Base-by-base conservation (phyloP, 2,797 vertebrate genomes). In the Tiaroga cobitis region DNA sequence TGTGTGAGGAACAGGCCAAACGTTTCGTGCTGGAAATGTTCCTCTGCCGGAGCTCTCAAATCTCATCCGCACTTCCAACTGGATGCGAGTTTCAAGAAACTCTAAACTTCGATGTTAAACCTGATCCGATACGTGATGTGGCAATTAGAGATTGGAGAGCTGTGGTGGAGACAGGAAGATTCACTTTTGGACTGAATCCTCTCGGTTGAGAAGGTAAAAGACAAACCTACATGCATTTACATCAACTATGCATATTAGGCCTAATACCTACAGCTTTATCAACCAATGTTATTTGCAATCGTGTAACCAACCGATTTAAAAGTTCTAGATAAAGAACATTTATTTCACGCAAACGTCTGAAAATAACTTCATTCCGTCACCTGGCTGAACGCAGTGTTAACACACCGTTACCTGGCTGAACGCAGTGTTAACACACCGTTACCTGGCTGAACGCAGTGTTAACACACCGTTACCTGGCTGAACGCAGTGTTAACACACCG, bases 321-420 rank as follows among this genome's bases (percentile, higher is more conserved):
- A 15, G 2, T 81, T 21, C 3, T 7, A 73, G 51, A 73, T 21
- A 11, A 75, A 41, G n/a, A 73, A 24, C 0, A 34, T 24, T 59
- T 21, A 43, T 43, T 43, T 34, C 26, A 82, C 39, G 3, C 18
- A 54, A 54, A 75, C 5, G 19, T 21, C 72, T 26, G n/a, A 29
- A 51, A 74, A 43, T 24, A 16, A 24, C 37, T n/a, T 24, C 0
- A 19, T 19, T 24, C 98, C 7, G 37, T 39, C 8, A 37, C 37
- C 37, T 37, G 37, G 37, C 37, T 37, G 37, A 37, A 37, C 37
- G 5, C 37, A 37, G 37, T 39, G 37, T 8, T 39, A 39, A 39
- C 37, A 5, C 5, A 39, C 37, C 37, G 37, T 39, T 39, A 39
- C 37, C 37, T 39, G 37, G 7, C 7, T 39, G 37, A 39, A 39